Evolutionary conservation across 2,797 vertebrate genomes (phyloP).

Genomic region (Microtus californicus): DNA sequence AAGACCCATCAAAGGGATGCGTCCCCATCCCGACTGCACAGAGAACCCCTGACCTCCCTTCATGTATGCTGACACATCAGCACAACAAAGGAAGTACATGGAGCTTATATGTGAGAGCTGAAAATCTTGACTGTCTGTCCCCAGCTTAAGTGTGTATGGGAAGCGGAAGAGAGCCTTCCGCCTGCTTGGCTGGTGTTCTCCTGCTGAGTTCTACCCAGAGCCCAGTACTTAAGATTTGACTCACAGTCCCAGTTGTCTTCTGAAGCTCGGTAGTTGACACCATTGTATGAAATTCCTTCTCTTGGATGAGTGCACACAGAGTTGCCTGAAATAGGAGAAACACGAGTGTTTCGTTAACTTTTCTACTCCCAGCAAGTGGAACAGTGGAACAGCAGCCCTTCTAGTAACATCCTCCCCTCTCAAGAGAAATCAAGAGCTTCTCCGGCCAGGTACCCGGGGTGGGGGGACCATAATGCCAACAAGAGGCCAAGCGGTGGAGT

Average conservation of each 20-base stretch:
- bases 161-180: neutral
- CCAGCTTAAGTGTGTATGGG: neutral
- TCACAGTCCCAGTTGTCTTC: slow-evolving; percentile 92
- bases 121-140: neutral
- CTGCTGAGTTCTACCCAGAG: neutral
- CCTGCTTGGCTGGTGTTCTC: neutral
- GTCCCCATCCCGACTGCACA: neutral
- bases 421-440: neutral
- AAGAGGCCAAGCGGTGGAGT: neutral
- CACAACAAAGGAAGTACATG: neutral
- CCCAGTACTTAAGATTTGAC: slow-evolving; percentile 26
- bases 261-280: slow-evolving; percentile 94
- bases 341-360: neutral
- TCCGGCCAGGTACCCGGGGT: neutral
- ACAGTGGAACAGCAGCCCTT: neutral
- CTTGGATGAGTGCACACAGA: slow-evolving; percentile 89
- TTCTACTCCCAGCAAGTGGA: neutral
- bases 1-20: neutral
- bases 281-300: slow-evolving; percentile 90
- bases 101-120: neutral
- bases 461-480: neutral
- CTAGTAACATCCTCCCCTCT: neutral
- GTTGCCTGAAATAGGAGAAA: slow-evolving; percentile 88
- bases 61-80: neutral
- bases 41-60: neutral